Base-by-base conservation (phyloP, 2,797 vertebrate species). In the Hoplostethus mediterraneus region DNA sequence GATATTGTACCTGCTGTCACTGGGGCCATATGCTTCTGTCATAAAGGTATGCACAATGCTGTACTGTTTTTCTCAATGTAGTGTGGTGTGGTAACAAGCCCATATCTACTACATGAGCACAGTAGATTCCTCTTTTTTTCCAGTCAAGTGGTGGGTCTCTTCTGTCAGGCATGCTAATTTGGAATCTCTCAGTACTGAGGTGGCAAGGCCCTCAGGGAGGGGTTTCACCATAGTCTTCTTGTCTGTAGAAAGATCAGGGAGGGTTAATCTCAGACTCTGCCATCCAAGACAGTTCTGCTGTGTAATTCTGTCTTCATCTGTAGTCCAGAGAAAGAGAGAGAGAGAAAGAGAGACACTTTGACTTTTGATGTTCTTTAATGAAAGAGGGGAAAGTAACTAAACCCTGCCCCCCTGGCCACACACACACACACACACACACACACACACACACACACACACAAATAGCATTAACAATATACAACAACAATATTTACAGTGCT, bases 191-290 rank as follows among this genome's bases (percentile, higher is more conserved):
- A 86, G 89, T 75, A 80, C 62, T 49, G 79, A 87, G 82, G 85
- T 86, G 85, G 85, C 73, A 63, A 84, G 49, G 70, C 87, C 87
- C 87, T 79, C 47, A 10, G 89, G 89, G 90, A 84, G 78, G 67
- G 68, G 87, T 84, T 80, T 67, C 82, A 75, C 79, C 73, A 71
- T 82, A 84, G 87, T 89, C 81, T 85, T 90, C 87, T 90, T 89
- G 90, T 90, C 85, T 90, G 87, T 87, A 80, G 87, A 88, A 90
- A 90, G 88, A 93, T 93, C 90, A 91, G 81, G 82, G 68, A 83
- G 89, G 82, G 88, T 91, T 28, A 93, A 92, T 92, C 89, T 90
- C 86, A 84, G 76, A 63, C 86, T 89, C 72, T 78, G 77, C 91
- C 83, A 90, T 89, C 86, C 82, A 92, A 82, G 81, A 87, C 79